A percentile compares a stretch with the other conserved stretches of the same genome.
Evolutionary conservation across 1,140 invertebrate species (phyloP).

Genomic region (Druon quercuslanigerum): DNA sequence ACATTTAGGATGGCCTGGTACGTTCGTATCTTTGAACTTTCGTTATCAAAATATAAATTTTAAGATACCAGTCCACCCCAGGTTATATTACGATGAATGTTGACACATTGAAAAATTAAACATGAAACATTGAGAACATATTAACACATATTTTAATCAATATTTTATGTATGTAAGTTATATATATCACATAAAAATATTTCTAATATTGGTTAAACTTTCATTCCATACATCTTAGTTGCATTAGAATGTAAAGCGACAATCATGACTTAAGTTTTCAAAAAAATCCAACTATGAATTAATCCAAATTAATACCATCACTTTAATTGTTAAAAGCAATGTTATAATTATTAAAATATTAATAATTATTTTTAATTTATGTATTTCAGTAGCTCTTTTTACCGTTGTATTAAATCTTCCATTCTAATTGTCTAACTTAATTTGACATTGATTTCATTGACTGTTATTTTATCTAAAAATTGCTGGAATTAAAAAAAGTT

Average conservation of each 20-base stretch:
- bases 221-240: background rate
- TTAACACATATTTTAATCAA: background rate
- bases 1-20: background rate
- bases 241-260: background rate
- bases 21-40: background rate
- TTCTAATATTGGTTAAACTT: background rate
- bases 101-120: background rate
- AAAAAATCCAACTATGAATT: background rate
- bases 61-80: background rate
- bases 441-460: no score
- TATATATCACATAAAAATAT: no score
- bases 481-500: no score
- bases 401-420: no score
- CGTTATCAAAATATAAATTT: no score
- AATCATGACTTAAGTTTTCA: background rate
- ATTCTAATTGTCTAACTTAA: no score
- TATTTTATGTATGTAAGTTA: no score
- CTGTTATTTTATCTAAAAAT: no score
- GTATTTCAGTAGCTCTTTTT: no score
- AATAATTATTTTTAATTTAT: background rate
- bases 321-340: background rate
- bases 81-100: background rate
- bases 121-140: background rate
- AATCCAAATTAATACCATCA: background rate
- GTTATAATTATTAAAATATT: slow-evolving; percentile 1